Evolutionary conservation across 2,797 vertebrate species (phyloP).

Genomic region (Acestrorhynchus altus): DNA sequence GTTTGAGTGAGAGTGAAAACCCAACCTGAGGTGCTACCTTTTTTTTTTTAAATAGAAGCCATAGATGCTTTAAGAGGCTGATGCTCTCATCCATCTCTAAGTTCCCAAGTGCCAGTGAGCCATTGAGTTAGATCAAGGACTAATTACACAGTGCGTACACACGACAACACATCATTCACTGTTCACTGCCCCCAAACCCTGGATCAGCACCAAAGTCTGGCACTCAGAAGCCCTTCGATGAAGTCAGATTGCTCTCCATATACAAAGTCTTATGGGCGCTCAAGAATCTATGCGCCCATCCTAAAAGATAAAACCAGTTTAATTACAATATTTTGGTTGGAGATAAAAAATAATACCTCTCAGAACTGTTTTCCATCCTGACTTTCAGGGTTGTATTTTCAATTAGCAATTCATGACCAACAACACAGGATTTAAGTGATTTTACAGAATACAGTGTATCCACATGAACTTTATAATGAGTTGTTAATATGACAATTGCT

Average conservation of each 20-base stretch:
- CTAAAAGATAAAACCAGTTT: background rate
- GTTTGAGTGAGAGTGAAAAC: constrained; percentile 38
- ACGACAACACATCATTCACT: constrained; percentile 39
- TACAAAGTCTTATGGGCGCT: background rate
- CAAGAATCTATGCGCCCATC: background rate
- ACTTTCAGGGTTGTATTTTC: background rate
- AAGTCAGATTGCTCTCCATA: background rate
- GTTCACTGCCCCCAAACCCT: constrained; percentile 25
- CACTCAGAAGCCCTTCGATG: constrained; percentile 5
- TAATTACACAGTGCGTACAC: constrained; percentile 45
- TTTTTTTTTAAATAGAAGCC: background rate
- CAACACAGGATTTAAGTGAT: background rate
- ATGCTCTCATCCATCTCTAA: constrained; percentile 28
- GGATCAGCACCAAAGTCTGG: constrained; percentile 17
- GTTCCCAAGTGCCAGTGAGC: constrained; percentile 12
- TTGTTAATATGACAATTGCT: too few relatives aligned
- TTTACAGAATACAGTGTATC: background rate
- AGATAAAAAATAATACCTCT: background rate
- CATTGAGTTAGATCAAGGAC: constrained; percentile 32
- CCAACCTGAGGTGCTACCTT: constrained; percentile 19
- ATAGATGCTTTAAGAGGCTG: constrained; percentile 31
- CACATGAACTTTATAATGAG: too few relatives aligned
- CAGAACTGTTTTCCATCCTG: background rate
- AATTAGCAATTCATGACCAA: background rate
- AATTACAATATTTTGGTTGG: background rate